Conservation (phyloP, 2,888 invertebrate species). For the Philereme vetulata region DNA sequence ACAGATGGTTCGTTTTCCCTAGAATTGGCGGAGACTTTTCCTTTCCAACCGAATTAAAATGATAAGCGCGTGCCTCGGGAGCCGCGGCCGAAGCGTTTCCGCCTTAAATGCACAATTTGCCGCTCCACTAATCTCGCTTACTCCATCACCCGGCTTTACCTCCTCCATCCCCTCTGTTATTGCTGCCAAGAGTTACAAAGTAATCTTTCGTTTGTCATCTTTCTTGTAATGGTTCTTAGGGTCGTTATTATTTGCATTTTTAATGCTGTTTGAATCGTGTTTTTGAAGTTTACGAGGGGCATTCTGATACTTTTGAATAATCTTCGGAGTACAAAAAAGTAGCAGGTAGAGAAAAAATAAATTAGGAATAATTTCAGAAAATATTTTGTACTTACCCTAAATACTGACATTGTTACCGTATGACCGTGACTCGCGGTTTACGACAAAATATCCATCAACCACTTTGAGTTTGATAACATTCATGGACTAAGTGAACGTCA, state of each 20-base stretch:
- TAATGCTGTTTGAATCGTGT: constrained; percentile 26
- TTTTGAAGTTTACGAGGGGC: constrained; percentile 19
- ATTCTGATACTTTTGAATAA: constrained; percentile 11
- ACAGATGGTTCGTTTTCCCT: background rate
- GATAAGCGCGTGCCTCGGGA: constrained; percentile 1
- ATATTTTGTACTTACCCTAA: too few species aligned
- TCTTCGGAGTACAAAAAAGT: background rate
- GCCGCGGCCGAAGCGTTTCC: background rate
- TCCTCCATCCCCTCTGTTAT: constrained; percentile 10
- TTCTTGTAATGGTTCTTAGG: constrained; percentile 36
- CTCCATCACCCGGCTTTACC: constrained; percentile 25
- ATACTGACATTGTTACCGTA: too few species aligned
- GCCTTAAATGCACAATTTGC: constrained; percentile 59
- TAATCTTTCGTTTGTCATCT: constrained; percentile 47
- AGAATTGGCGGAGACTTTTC: constrained; percentile 1
- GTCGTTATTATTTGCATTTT: constrained; percentile 31
- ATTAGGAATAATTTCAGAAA: background rate
- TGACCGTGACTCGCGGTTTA: too few species aligned
- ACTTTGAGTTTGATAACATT: constrained; percentile 11
- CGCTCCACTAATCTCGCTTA: constrained; percentile 52
- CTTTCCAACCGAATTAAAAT: background rate
- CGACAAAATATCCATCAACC: too few species aligned
- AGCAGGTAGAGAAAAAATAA: background rate
- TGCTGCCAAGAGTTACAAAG: constrained; percentile 37
- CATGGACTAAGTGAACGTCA: constrained; percentile 9